Percentiles rank a stretch among this genome's conserved stretches.
Conservation (phyloP, 2,888 invertebrate species). For the Sinohyriopsis cumingii region DNA sequence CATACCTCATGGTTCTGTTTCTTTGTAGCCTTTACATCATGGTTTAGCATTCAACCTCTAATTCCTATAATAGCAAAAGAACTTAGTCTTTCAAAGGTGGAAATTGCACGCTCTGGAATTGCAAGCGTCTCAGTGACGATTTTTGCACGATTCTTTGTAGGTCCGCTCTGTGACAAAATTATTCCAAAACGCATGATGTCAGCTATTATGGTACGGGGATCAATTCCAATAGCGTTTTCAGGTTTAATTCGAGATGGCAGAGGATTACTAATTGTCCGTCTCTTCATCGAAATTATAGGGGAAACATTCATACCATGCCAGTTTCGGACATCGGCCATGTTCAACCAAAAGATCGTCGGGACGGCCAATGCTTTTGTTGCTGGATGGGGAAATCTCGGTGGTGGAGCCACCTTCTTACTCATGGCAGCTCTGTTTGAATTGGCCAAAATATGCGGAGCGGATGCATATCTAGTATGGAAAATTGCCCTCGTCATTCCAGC, state of each 20-base stretch:
- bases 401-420: not conserved
- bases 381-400: conserved; percentile 30
- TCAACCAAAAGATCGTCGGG: conserved; percentile 25
- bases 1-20: conserved; percentile 31
- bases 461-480: conserved; percentile 7
- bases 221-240: conserved; percentile 21
- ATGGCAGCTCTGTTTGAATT: conserved; percentile 19
- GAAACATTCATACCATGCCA: conserved; percentile 28
- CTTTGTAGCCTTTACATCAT: conserved; percentile 26
- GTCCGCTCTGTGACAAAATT: conserved; percentile 26
- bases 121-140: conserved; percentile 19
- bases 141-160: conserved; percentile 17
- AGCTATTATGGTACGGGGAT: conserved; percentile 14
- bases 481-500: conserved; percentile 10
- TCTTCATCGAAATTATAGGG: conserved; percentile 26
- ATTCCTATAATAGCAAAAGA: conserved; percentile 28
- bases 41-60: conserved; percentile 30
- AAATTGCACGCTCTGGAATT: conserved; percentile 16
- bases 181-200: conserved; percentile 24
- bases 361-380: conserved; percentile 28
- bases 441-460: conserved; percentile 15
- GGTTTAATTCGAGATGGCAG: conserved; percentile 13
- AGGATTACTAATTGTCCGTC: conserved; percentile 18
- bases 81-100: conserved; percentile 13
- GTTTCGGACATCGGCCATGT: conserved; percentile 28